These are phyloP conservation scores for Alloscopus bannaensis DNA, from an alignment of 2,888 invertebrate species.

Conservation along the genomic window DNA sequence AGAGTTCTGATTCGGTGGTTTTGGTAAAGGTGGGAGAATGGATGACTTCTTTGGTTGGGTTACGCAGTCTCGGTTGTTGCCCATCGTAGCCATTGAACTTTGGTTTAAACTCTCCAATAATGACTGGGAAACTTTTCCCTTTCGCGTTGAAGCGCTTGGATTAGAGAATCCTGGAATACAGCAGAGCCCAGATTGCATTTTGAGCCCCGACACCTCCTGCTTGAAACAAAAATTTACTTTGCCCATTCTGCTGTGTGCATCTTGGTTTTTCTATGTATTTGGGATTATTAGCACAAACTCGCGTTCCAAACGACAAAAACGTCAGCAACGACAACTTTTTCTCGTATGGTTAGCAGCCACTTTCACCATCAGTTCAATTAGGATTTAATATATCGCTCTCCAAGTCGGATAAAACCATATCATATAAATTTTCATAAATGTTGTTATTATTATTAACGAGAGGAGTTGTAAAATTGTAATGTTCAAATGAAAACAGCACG, in stretches of 20 bases:
- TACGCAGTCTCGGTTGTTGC: slow-evolving; percentile 17
- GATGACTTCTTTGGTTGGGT: slow-evolving; percentile 60
- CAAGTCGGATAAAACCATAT: too few relatives aligned
- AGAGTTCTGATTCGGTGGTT: slow-evolving; percentile 64
- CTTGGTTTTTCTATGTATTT: too few relatives aligned
- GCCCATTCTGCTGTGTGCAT: slow-evolving; percentile 32
- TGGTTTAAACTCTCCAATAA: slow-evolving; percentile 78
- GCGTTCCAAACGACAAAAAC: too few relatives aligned
- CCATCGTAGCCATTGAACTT: slow-evolving; percentile 44
- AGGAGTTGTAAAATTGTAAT: slow-evolving; percentile 8
- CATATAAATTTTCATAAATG: too few relatives aligned
- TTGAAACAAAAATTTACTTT: slow-evolving; percentile 67
- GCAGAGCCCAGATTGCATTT: slow-evolving; percentile 84
- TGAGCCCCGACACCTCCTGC: slow-evolving; percentile 75
- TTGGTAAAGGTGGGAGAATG: slow-evolving; percentile 70
- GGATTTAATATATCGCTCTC: too few relatives aligned
- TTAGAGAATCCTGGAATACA: slow-evolving; percentile 90
- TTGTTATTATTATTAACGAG: slow-evolving; percentile 10
- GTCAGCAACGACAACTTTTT: too few relatives aligned
- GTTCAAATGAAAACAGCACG: slow-evolving; percentile 43
- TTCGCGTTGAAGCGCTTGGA: slow-evolving; percentile 85
- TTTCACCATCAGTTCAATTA: too few relatives aligned
- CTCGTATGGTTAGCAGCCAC: too few relatives aligned
- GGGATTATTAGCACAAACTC: too few relatives aligned
- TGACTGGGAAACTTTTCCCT: slow-evolving; percentile 86